Evolutionary conservation across 2,113 vertebrate species (phyloP).

Genomic region (Chunga burmeisteri): DNA sequence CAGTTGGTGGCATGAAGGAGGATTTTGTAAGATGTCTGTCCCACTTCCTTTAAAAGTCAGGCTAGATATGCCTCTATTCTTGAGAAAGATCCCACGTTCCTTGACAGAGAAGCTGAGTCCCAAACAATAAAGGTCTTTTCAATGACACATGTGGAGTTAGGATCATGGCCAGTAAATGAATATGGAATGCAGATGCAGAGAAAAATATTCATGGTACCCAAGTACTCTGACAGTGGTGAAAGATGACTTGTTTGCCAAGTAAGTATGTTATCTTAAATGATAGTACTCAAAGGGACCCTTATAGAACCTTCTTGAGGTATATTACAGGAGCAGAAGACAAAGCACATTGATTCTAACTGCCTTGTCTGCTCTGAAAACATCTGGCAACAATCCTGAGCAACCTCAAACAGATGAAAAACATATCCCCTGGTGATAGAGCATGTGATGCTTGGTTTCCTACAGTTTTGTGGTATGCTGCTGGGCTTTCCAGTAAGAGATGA

Average conservation of each 20-base stretch:
- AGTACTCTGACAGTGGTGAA: background rate
- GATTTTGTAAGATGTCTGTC: background rate
- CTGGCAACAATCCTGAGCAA: background rate
- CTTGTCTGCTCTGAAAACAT: background rate
- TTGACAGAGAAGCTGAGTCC: background rate
- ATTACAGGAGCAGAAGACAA: background rate
- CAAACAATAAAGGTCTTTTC: background rate
- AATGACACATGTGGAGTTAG: background rate
- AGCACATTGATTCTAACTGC: background rate
- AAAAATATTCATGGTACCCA: background rate
- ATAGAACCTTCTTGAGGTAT: background rate
- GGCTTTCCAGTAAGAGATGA: background rate
- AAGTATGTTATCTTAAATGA: rapidly evolving
- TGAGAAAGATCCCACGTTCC: background rate
- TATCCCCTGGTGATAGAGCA: background rate
- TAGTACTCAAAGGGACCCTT: background rate
- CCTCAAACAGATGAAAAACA: background rate
- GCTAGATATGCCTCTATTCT: background rate
- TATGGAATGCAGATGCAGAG: background rate
- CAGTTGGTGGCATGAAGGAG: background rate
- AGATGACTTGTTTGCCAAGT: background rate
- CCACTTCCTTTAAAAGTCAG: background rate
- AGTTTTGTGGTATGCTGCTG: background rate
- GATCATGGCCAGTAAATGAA: background rate
- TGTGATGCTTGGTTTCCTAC: background rate